Evolutionary conservation across 2,888 invertebrate genomes (phyloP), one percentile per base, ranked within the genome.

Genomic region (Orgyia antiqua): DNA sequence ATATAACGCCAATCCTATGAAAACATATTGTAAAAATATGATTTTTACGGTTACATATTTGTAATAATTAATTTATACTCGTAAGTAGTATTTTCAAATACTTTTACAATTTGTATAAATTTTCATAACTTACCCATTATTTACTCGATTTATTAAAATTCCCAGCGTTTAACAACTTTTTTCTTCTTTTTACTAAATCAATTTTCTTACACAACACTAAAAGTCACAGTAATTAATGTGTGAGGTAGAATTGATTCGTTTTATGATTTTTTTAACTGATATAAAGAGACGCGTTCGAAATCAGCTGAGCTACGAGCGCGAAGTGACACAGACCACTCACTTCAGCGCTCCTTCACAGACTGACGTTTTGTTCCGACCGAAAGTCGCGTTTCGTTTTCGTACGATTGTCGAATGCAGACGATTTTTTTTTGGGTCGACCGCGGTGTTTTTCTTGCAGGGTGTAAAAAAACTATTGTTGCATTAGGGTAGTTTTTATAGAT

Each of bases 91-190:
- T n/a, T n/a, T n/a, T n/a, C n/a, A n/a, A n/a, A n/a, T n/a, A n/a
- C n/a, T n/a, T n/a, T n/a, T n/a, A n/a, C n/a, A n/a, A n/a, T n/a
- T n/a, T n/a, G n/a, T n/a, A n/a, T n/a, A n/a, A n/a, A n/a, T n/a
- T n/a, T n/a, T n/a, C n/a, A n/a, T 7, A 47, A 69, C 75, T 70
- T 66, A 76, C 76, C 72, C 71, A 75, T 70, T 13, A 60, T 67
- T 60, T 51, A 52, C 38, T 35, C 36, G 36, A 56, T 48, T 36
- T 45, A 46, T 31, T 35, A 42, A 51, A 54, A 43, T 50, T 48
- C 45, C 60, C 65, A 64, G 48, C 38, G 31, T 42, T 48, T 6
- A 55, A 53, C 49, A 55, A 36, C 19, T 36, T 20, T 42, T 31
- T 43, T 41, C 31, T 33, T 45, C 31, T 20, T 27, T 31, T 33